A percentile compares a stretch with the other conserved stretches of the same genome.
Evolutionary conservation across 2,888 invertebrate genomes (phyloP).

Genomic region (Ennomos quercinarius): DNA sequence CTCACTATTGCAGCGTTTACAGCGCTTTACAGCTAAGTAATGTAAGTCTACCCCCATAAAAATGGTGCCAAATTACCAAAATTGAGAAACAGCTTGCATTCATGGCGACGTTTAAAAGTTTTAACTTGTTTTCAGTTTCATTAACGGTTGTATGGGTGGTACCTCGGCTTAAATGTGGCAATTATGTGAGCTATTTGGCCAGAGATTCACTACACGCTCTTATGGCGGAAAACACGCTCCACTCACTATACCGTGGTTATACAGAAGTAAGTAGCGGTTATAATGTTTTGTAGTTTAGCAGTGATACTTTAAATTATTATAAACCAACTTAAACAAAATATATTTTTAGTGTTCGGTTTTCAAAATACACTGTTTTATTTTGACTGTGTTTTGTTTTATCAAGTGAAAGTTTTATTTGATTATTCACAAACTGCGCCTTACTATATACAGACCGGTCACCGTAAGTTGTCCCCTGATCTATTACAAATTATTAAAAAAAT

Average conservation of each 20-base stretch:
- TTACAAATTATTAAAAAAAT: too few species aligned
- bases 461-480: too few species aligned
- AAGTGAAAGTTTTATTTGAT: too few species aligned
- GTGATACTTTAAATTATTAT: too few species aligned
- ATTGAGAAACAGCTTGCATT: slow-evolving; percentile 82
- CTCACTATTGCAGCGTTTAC: slow-evolving; percentile 33
- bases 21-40: slow-evolving; percentile 32
- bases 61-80: slow-evolving; percentile 73
- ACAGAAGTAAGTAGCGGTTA: slow-evolving; percentile 5
- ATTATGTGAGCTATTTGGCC: slow-evolving; percentile 79
- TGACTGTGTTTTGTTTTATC: too few species aligned
- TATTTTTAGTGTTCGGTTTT: not conserved
- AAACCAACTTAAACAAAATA: too few species aligned
- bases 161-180: slow-evolving; percentile 74
- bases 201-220: slow-evolving; percentile 39
- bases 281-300: too few species aligned
- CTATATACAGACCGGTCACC: too few species aligned
- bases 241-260: slow-evolving; percentile 5
- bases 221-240: slow-evolving; percentile 5
- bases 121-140: slow-evolving; percentile 79
- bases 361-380: too few species aligned
- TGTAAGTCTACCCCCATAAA: slow-evolving; percentile 55
- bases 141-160: slow-evolving; percentile 83
- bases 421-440: too few species aligned
- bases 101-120: slow-evolving; percentile 78